Evolutionary conservation across 2,888 invertebrate species (phyloP), one percentile per base, ranked within the genome.

Genomic region (Hypomecis atomaria): DNA sequence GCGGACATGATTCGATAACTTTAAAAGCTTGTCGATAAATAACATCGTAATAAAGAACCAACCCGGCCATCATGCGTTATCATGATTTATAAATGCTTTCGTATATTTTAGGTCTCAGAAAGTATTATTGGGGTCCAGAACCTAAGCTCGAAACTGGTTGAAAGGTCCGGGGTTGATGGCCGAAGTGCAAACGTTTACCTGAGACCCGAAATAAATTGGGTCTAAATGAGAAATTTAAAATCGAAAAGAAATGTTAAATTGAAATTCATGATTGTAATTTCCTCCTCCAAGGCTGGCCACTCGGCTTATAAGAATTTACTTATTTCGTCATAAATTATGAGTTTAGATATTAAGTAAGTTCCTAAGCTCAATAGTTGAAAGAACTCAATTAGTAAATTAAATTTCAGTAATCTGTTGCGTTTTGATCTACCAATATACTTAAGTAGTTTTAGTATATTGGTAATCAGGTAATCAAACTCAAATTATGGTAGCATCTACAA

Each of bases 121-220:
- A 59, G 59, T 55, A 36, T 59, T 47, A 23, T 23, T 4, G 54
- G 48, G 52, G 38, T 50, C 49, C 56, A 37, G 42, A 62, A 62
- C 66, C 42, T 53, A 48, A 62, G 34, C 23, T 55, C 50, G n/a
- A 62, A 67, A 69, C 69, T 59, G 69, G 69, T 69, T 49, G 42
- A 60, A 62, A 55, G 60, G 59, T 56, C 43, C 43, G 48, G 68
- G 66, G 63, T 66, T 9, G 62, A 59, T 65, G 61, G 58, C 57
- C 65, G 37, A 49, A 8, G 7, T 60, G 48, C 40, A 56, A 53
- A 23, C 3, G 34, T 48, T 45, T 59, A 48, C 48, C 57, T 65
- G 65, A 8, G 56, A 11, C 40, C 50, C n/a, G 44, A 56, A 59
- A 47, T 43, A 44, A 50, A n/a, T 34, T 52, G 45, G 45, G 13